Base-by-base conservation (phyloP, 2,888 invertebrate species). In the Agapostemon virescens region DNA sequence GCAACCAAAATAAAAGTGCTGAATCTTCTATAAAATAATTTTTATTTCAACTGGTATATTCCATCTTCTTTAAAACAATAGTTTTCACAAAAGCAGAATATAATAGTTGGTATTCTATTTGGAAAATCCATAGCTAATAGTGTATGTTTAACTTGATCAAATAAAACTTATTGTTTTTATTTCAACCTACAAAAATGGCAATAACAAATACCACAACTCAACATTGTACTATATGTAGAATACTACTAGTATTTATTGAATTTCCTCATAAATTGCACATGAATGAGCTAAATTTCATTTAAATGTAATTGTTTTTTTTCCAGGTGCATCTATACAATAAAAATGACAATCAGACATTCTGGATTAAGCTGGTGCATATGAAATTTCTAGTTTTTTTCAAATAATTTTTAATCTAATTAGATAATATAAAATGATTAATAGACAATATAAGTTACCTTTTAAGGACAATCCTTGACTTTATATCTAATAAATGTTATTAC, bases 171-270 rank as follows among this genome's bases (percentile, higher is more conserved):
- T 17, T 55, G 2, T 30, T 55, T 55, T 55, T 30, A 55, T 55
- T 30, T 30, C 17, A 55, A 30, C 13, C 26, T 30, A 30, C 15
- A 26, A 30, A 15, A 55, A 17, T 55, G 7, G 26, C 55, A 26
- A 55, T 55, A 7, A 6, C 23, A 30, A 55, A 26, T 55, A 26
- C 13, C 17, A 55, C 7, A 6, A 55, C 17, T 55, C 17, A 55
- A 55, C 55, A 55, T 55, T 55, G 15, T 55, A 55, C 55, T 55
- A 26, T 55, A n/a, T n/a, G n/a, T n/a, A 55, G 55, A 55, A 30
- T 55, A 26, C 26, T 49, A 11, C 20, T 7, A 55, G 26, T 55
- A 30, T 55, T 26, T 55, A 55, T 55, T 26, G 55, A 55, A 55
- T 55, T n/a, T 26, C 15, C 15, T 15, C 7, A 55, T 55, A 15